A percentile compares a stretch with the other conserved stretches of the same genome.
Conservation (phyloP, 2,888 invertebrate species). For the Drepana falcataria region DNA sequence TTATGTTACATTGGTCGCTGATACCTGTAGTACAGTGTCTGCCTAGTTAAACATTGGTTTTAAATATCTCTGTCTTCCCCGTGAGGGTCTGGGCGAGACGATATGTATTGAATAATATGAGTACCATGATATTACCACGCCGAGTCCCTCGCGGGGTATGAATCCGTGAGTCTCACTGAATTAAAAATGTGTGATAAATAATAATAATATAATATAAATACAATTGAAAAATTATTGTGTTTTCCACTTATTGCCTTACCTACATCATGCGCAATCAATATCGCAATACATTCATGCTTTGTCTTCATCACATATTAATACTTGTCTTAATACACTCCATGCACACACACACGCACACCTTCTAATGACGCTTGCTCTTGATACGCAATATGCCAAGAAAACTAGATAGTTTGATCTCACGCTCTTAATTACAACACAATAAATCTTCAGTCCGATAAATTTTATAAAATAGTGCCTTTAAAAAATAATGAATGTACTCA, state of each 20-base stretch:
- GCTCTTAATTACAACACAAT: constrained; percentile 10
- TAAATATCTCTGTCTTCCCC: too few relatives aligned
- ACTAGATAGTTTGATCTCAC: constrained; percentile 11
- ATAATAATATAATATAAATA: too few relatives aligned
- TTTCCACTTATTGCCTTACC: constrained; percentile 5
- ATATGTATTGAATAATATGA: too few relatives aligned
- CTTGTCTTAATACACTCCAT: constrained; percentile 4
- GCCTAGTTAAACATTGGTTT: too few relatives aligned
- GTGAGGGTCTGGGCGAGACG: too few relatives aligned
- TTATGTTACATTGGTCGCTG: too few relatives aligned
- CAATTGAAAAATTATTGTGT: too few relatives aligned
- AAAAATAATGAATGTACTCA: not conserved
- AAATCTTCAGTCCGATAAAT: not conserved
- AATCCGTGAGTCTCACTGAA: too few relatives aligned
- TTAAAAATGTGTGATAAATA: too few relatives aligned
- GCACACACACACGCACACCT: constrained; percentile 11
- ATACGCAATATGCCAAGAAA: not conserved
- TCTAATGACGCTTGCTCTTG: not conserved
- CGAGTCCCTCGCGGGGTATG: too few relatives aligned
- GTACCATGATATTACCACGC: too few relatives aligned
- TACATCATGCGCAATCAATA: constrained; percentile 29
- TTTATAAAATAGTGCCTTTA: not conserved
- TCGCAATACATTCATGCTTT: constrained; percentile 39
- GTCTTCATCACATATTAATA: constrained; percentile 2
- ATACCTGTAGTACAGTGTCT: too few relatives aligned